These are phyloP conservation scores for Nymphicus hollandicus DNA, from an alignment of 2,113 vertebrate species.

Conservation along the genomic window DNA sequence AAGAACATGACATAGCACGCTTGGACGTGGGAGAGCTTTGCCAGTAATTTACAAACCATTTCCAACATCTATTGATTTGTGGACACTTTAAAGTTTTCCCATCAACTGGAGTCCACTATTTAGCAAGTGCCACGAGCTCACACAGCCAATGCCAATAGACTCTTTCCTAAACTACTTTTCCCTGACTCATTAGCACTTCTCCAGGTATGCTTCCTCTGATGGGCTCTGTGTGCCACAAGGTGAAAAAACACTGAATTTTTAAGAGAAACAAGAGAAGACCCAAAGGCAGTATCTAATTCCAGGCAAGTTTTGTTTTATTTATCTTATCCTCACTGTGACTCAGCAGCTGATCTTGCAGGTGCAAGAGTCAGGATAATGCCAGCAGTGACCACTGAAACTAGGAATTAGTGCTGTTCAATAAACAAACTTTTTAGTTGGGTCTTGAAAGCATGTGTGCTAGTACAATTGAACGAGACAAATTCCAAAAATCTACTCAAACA, in stretches of 20 bases:
- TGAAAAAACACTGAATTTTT: not conserved
- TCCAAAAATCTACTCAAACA: not conserved
- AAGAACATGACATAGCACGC: not conserved
- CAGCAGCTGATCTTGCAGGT: not conserved
- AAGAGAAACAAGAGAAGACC: not conserved
- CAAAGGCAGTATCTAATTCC: not conserved
- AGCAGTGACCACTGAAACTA: not conserved
- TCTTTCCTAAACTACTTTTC: slow-evolving; percentile 2
- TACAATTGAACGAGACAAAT: not conserved
- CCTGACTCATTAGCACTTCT: not conserved
- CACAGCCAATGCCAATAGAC: not conserved
- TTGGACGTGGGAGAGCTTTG: not conserved
- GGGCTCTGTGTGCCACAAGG: not conserved
- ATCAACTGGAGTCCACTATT: not conserved
- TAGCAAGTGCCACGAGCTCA: not conserved
- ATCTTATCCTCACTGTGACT: not conserved
- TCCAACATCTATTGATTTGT: not conserved
- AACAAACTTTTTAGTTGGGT: not conserved
- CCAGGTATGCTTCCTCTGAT: not conserved
- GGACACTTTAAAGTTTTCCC: not conserved
- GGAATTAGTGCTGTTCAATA: not conserved
- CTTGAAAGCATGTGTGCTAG: not conserved
- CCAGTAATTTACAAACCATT: not conserved
- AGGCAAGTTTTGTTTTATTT: not conserved
- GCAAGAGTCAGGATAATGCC: not conserved